Evolutionary conservation across 1,140 invertebrate genomes (phyloP), one percentile per base, ranked within the genome.

Genomic region (Euglossa dilemma): DNA sequence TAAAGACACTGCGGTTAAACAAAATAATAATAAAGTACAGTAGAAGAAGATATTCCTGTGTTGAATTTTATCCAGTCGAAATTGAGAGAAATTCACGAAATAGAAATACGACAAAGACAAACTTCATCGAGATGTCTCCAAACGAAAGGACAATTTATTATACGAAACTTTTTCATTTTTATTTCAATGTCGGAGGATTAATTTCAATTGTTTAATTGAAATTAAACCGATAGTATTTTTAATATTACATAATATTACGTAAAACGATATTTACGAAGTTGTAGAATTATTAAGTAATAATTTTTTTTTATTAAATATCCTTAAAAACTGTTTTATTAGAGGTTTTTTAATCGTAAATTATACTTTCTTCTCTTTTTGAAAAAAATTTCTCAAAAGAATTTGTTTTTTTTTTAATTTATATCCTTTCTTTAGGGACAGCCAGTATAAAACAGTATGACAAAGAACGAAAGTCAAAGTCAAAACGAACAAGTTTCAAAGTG

Each of bases 1-100:
- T 86, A 89, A 89, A 89, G 87, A 89, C 87, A 89, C 87, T 89
- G 87, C 86, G 67, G 57, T 88, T 84, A 73, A 85, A 79, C 20
- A 74, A 75, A 87, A 82, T 67, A n/a, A 54, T 69, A 75, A 63
- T 54, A 76, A 57, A 71, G 59, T 82, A 72, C 28, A 67, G 47
- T 64, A 77, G 72, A 83, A 54, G 47, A 57, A 64, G 36, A 56
- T 57, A 66, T 78, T 61, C 50, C 52, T 56, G 67, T 54, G 63
- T 76, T 67, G 83, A 77, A 28, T 52, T 56, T 70, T 1, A 56
- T 36, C 14, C 25, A 11, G 12, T n/a, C 2, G 47, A 56, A 71
- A 59, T 59, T 74, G n/a, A 8, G 18, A 59, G 43, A 73, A 57
- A 52, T n/a, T n/a, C 52, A 50, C 23, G n/a, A 23, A 54, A 16